Base-by-base conservation (phyloP, 2,888 invertebrate species). In the Caenorhabditis uteleia region DNA sequence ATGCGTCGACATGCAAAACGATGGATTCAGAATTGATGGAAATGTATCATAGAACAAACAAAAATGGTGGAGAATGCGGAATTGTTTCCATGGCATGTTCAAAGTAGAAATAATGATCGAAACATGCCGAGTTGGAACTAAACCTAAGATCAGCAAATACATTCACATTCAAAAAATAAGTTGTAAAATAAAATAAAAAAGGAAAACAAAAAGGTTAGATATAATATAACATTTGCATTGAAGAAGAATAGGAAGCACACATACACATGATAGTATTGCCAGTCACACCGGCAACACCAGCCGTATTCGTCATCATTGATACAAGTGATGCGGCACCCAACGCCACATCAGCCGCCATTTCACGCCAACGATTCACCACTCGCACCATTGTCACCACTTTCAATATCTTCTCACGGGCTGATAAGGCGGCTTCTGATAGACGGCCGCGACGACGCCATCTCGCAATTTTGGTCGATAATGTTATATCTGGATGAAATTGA, bases 381-480 rank as follows among this genome's bases (percentile, higher is more conserved):
- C 78, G 71, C 23, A 83, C 78, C 75, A 81, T 70, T 36, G 78
- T 74, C 42, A 83, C 70, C 44, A 83, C 83, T 45, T 80, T 79
- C 39, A 78, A 75, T 18, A 82, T 74, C 62, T 82, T 81, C 57
- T 73, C 68, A 3, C 80, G 70, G 16, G 72, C 74, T 20, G 72
- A 70, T 3, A 72, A 39, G 7, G 79, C 79, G 23, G 77, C 77
- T 18, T 59, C 73, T 10, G 71, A 69, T 12, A 73, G 51, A 18
- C 68, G 65, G 18, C 75, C 74, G 34, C 76, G 67, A 43, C 59
- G 75, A 44, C 67, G 71, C 48, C 60, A 59, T 21, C 53, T 58
- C 40, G 54, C 60, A 47, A 56, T 42, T 18, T 44, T 50, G 3
- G 55, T 39, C 10, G 57, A 55, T 23, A 54, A 40, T 31, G 62